Evolutionary conservation across 2,888 invertebrate genomes (phyloP), one percentile per base, ranked within the genome.

Genomic region (Chrysopilus asiliformis): DNA sequence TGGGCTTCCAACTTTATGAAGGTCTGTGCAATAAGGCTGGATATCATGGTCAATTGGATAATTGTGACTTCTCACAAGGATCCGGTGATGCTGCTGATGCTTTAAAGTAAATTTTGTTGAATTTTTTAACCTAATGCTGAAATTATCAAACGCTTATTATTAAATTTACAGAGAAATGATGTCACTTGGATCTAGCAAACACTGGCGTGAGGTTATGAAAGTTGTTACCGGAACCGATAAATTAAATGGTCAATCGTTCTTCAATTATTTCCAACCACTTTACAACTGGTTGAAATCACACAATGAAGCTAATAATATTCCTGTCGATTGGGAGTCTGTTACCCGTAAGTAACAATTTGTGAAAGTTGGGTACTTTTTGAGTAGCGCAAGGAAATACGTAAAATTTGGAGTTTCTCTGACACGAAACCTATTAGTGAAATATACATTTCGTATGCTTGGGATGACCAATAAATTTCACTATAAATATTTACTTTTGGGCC

Each of bases 41-140:
- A 0, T 74, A 89, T 54, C 84, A 82, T 48, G 79, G 74, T 62
- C 78, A 82, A 4, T 67, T 91, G 9, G 79, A 89, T 45, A 74
- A 80, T 51, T 91, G 90, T 55, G 89, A 90, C 51, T 86, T 90
- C 50, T 83, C 82, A 57, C n/a, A n/a, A n/a, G 68, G 74, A 49
- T 84, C 78, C 50, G 68, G 68, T 6, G 71, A 73, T 38, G 89
- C 87, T 34, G 90, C 90, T 74, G 13, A 59, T 80, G 31, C 65
- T 70, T 76, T 77, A 52, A 64, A 67, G 29, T 29, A 29, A 6
- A 16, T 8, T 14, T 13, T 29, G 13, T 27, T 9, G 8, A n/a
- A 12, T 13, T 13, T 12, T 13, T 12, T 12, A 8, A 14, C 16
- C 5, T 15, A 16, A 18, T 18, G 4, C n/a, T 19, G 19, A 7